Evolutionary conservation across 2,113 vertebrate species (phyloP).

Genomic region (Clupea harengus): DNA sequence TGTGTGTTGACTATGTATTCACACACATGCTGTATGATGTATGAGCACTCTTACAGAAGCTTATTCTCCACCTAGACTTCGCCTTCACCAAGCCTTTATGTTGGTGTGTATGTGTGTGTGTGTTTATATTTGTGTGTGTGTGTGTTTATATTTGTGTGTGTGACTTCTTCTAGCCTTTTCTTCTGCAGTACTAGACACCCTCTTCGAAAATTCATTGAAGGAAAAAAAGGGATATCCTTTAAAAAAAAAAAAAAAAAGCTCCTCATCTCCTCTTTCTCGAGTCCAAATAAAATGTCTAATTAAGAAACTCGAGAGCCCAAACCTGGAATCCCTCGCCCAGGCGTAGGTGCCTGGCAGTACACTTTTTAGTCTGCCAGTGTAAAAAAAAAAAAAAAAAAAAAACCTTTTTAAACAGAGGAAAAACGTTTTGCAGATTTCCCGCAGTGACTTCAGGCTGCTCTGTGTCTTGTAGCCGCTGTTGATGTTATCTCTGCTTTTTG

Average conservation of each 20-base stretch:
- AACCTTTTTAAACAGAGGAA: no score
- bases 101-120: constrained; percentile 10
- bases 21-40: not conserved
- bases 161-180: not conserved
- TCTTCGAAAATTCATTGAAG: not conserved
- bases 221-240: no score
- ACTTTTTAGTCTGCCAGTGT: not conserved
- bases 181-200: not conserved
- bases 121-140: constrained; percentile 3
- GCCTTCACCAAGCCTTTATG: no score
- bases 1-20: not conserved
- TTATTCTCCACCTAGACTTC: no score
- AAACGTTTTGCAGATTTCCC: not conserved
- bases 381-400: not conserved
- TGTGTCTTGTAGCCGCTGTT: constrained; percentile 34
- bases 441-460: not conserved
- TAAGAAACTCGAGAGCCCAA: not conserved
- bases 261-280: no score
- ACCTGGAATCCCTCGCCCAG: constrained; percentile 22
- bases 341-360: not conserved
- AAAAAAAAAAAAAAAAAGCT: no score
- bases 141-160: constrained; percentile 15
- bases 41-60: not conserved
- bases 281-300: no score
- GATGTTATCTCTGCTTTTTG: constrained; percentile 33